Conservation (phyloP, 2,113 vertebrate genomes). For the Notechis scutatus region DNA sequence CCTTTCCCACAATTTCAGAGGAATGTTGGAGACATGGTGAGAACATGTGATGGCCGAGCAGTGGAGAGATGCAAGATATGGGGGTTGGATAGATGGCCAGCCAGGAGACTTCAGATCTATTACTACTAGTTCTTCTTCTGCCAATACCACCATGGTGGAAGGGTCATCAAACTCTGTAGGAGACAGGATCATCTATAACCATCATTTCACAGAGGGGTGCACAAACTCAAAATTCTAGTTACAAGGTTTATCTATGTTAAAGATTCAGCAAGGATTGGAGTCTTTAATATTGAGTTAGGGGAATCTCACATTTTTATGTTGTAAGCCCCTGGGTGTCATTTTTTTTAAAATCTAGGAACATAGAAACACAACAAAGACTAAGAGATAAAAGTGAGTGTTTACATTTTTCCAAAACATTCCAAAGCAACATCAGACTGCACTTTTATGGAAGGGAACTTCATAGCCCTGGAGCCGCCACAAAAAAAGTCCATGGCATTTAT, state of each 20-base stretch:
- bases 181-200: conserved; percentile 1
- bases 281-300: not conserved
- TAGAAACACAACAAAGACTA: not conserved
- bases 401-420: not conserved
- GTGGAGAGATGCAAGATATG: conserved; percentile 93
- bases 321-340: not conserved
- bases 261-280: not conserved
- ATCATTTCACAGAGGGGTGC: not conserved
- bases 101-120: conserved; percentile 85
- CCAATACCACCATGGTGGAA: conserved; percentile 88
- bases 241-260: not conserved
- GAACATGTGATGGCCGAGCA: conserved; percentile 98
- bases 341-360: not conserved
- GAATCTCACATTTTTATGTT: not conserved
- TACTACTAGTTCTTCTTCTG: conserved; percentile 93
- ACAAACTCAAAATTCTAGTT: not conserved
- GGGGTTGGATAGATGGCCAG: conserved; percentile 90
- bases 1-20: conserved; percentile 94
- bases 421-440: not conserved
- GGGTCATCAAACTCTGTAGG: conserved; percentile 80
- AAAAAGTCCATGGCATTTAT: not conserved
- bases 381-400: not conserved
- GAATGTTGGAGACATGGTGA: conserved; percentile 91
- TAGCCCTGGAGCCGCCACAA: not conserved
- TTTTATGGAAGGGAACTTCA: not conserved